These are phyloP conservation scores for Bubo blakistoni DNA, from an alignment of 2,113 vertebrate species.

Conservation along the genomic window DNA sequence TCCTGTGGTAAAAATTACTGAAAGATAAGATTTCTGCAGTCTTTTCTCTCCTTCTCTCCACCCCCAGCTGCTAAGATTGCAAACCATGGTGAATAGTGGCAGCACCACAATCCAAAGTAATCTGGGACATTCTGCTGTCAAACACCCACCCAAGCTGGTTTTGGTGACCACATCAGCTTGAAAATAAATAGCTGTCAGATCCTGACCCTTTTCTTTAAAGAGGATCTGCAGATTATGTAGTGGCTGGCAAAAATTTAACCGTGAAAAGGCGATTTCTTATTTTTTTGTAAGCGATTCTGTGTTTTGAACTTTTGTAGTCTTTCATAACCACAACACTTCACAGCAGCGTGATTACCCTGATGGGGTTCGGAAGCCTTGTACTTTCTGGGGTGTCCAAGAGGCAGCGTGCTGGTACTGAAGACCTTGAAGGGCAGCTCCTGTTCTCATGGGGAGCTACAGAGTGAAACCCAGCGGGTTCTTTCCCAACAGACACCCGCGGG, in stretches of 20 bases:
- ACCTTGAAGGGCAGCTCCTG: not conserved
- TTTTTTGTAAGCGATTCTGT: not conserved
- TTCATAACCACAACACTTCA: not conserved
- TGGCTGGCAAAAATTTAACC: not conserved
- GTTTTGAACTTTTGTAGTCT: not conserved
- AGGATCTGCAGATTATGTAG: not conserved
- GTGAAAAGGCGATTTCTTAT: not conserved
- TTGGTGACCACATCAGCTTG: not conserved
- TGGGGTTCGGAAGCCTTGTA: not conserved
- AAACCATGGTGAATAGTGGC: not conserved
- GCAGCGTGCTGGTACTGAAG: not conserved
- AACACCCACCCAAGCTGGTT: not conserved
- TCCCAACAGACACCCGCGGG: too few species aligned
- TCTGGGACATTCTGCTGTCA: not conserved
- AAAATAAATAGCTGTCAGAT: not conserved
- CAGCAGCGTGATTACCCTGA: not conserved
- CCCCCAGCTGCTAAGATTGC: accelerated
- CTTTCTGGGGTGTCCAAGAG: not conserved
- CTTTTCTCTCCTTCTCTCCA: not conserved
- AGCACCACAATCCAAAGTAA: not conserved
- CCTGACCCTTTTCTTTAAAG: not conserved
- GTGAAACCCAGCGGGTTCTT: not conserved
- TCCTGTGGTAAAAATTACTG: not conserved
- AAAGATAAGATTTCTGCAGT: not conserved
- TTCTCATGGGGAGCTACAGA: accelerated